Percentiles rank a stretch among this genome's conserved stretches.
These are phyloP conservation scores for Parazoanthus darwini DNA, from an alignment of 92 coral and sea anemone species.

Conservation along the genomic window DNA sequence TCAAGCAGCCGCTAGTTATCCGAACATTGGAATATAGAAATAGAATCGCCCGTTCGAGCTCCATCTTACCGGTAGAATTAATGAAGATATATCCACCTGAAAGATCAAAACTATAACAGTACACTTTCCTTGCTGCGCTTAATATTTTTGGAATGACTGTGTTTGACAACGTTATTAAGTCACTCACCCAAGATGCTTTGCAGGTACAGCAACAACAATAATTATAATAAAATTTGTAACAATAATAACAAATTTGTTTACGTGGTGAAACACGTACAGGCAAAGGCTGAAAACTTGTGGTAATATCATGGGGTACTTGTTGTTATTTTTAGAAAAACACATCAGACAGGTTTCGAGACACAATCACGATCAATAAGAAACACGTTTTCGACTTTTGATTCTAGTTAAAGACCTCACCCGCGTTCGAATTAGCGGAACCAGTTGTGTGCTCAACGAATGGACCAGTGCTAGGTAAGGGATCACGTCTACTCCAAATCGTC, in stretches of 20 bases:
- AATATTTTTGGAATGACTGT: background rate
- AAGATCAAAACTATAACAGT: background rate
- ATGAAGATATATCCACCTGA: constrained; percentile 1
- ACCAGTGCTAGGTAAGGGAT: background rate
- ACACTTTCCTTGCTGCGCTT: background rate
- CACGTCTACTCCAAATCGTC: background rate
- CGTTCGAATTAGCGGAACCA: background rate
- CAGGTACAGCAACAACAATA: too few relatives aligned
- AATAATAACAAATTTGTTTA: too few relatives aligned
- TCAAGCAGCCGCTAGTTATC: background rate
- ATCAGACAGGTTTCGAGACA: too few relatives aligned
- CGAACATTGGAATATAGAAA: background rate
- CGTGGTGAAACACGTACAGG: too few relatives aligned
- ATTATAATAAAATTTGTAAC: too few relatives aligned
- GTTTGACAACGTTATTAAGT: too few relatives aligned
- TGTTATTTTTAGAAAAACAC: background rate
- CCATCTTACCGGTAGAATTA: background rate
- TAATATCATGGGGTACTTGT: too few relatives aligned
- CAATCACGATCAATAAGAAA: too few relatives aligned
- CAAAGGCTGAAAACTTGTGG: too few relatives aligned
- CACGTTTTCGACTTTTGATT: background rate
- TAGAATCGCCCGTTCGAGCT: background rate
- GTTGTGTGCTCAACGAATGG: constrained; percentile 17
- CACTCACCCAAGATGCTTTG: too few relatives aligned
- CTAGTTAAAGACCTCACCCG: background rate